Evolutionary conservation across 2,888 invertebrate genomes (phyloP).

Genomic region (Silvanus unidentatus): DNA sequence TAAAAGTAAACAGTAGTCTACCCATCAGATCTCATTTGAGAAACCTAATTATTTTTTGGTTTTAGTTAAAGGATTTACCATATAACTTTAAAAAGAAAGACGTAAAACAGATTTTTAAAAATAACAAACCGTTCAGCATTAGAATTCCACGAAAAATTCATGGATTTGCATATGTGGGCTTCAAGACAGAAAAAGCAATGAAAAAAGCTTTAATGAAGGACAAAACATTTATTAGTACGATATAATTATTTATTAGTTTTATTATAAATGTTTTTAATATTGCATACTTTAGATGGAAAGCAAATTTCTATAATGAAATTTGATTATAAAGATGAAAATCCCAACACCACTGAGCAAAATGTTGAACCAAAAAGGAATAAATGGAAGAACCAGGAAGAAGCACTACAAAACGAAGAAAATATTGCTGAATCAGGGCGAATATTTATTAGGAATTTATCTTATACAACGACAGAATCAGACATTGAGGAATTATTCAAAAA

Average conservation of each 20-base stretch:
- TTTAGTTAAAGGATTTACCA: slow-evolving; percentile 65
- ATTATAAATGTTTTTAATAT: slow-evolving; percentile 32
- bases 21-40: no score
- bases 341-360: no score
- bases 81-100: slow-evolving; percentile 76
- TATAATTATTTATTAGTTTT: slow-evolving; percentile 4
- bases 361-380: slow-evolving; percentile 41
- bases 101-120: slow-evolving; percentile 78
- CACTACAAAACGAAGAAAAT: slow-evolving; percentile 64
- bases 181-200: slow-evolving; percentile 73
- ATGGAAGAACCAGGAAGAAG: slow-evolving; percentile 60
- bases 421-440: slow-evolving; percentile 88
- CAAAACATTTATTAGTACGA: slow-evolving; percentile 70
- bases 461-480: slow-evolving; percentile 79
- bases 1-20: slow-evolving; percentile 55
- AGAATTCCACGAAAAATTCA: slow-evolving; percentile 69
- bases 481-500: slow-evolving; percentile 74
- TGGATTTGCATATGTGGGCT: slow-evolving; percentile 89
- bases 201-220: slow-evolving; percentile 76
- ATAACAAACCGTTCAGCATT: slow-evolving; percentile 71
- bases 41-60: slow-evolving; percentile 11
- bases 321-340: slow-evolving; percentile 42
- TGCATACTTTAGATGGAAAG: slow-evolving; percentile 57
- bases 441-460: slow-evolving; percentile 87
- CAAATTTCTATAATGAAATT: slow-evolving; percentile 53